Base-by-base conservation (phyloP, 2,888 invertebrate genomes). In the Gortyna flavago region DNA sequence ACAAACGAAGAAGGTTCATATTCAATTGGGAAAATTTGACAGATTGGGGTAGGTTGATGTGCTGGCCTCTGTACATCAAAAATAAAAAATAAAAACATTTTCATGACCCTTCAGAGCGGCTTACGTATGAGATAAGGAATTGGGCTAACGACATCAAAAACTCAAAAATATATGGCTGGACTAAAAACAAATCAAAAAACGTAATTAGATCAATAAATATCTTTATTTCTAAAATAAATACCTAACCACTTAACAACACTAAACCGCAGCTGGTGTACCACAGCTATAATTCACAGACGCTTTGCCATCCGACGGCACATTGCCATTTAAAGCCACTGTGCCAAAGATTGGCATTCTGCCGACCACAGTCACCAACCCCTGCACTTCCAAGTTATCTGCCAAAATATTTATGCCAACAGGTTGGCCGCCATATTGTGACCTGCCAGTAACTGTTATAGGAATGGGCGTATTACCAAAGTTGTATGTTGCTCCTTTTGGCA, bases 311-410 rank as follows among this genome's bases (percentile, higher is more conserved):
- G 92, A 91, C 3, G 94, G 94, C 61, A 95, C 66, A 48, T 90
- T 89, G 0, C 95, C 95, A 76, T 91, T 93, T 0, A 95, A 68
- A 3, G 89, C 85, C 0, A 95, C 94, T 7, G 92, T 88, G 18
- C 94, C 93, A 74, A 89, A 90, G 29, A 95, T 90, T 21, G 95
- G 95, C 88, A 95, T 89, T 57, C 88, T 91, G 0, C 95, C 95
- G 84, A 87, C 89, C 0, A 95, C 93, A 6, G 90, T 88, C 0
- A 95, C 92, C 2, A 87, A 85, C 0, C 95, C 95, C n/a, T 88
- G 89, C 0, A 95, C 91, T 88, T 95, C 89, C 18, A 95, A 85
- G 7, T 91, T 93, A 79, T 95, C 94, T 0, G 94, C 91, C 29
- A 90, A 72, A 21, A 95, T 86, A 57, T 91, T 90, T 0, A 95